phyloP scores from a whole-genome alignment of 2,888 invertebrate species.

The Homarus gammarus region DNA sequence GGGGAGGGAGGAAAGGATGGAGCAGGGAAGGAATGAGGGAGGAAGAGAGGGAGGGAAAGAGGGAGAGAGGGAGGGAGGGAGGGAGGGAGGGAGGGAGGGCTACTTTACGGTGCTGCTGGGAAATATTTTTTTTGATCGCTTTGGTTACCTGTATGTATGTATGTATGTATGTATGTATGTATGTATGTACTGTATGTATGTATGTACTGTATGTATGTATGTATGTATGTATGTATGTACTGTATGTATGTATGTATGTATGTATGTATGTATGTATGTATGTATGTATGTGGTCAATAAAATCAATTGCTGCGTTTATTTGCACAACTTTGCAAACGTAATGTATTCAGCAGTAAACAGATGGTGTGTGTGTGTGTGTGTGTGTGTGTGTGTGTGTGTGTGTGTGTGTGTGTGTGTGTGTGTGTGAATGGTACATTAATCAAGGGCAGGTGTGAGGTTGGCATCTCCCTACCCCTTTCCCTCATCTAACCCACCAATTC shows the following conservation, averaged over 20 bases:
- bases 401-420: slow-evolving; percentile 40
- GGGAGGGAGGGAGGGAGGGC: slow-evolving; percentile 4
- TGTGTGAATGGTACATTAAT: slow-evolving; percentile 12
- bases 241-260: slow-evolving; percentile 27
- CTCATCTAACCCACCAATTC: not conserved
- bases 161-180: no score
- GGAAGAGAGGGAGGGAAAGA: not conserved
- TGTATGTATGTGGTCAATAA: no score
- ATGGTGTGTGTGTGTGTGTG: slow-evolving; percentile 15
- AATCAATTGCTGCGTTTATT: no score
- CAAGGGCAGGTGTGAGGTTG: not conserved
- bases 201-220: not conserved
- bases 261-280: not conserved
- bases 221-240: not conserved
- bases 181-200: not conserved
- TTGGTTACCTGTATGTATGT: not conserved
- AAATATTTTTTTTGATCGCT: not conserved
- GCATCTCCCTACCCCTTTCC: not conserved
- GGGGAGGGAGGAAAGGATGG: not conserved
- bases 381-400: slow-evolving; percentile 44
- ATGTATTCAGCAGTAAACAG: no score
- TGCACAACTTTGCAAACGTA: no score
- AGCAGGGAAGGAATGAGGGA: not conserved
- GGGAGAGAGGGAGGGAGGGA: not conserved
- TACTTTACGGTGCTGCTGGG: not conserved